phyloP scores from a whole-genome alignment of 2,113 vertebrate genomes.

The Neomonachus schauinslandi region DNA sequence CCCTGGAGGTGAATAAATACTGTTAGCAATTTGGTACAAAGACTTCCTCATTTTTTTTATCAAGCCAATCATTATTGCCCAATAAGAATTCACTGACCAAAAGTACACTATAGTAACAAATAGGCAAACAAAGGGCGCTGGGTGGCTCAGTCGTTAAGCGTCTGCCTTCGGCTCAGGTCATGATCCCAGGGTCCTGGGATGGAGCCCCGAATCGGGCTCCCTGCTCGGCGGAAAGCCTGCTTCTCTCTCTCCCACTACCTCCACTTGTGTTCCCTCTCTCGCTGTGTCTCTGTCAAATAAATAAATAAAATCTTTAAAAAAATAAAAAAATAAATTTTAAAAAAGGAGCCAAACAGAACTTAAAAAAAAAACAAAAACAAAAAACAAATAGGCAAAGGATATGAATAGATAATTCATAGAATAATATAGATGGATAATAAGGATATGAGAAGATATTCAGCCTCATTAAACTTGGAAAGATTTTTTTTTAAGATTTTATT shows the following conservation, averaged over 20 bases:
- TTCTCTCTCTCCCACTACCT: too few species aligned
- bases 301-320: too few species aligned
- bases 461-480: constrained; percentile 26
- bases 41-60: background rate
- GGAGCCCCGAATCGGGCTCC: too few species aligned
- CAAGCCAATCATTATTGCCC: background rate
- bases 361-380: too few species aligned
- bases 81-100: background rate
- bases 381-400: background rate
- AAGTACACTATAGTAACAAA: constrained; percentile 28
- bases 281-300: too few species aligned
- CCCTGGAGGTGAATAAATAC: background rate
- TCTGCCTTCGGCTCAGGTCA: too few species aligned
- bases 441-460: background rate
- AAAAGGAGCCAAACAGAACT: too few species aligned
- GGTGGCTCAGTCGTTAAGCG: too few species aligned
- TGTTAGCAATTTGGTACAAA: constrained; percentile 4
- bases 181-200: too few species aligned
- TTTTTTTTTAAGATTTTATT: background rate
- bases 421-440: background rate
- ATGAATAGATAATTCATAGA: constrained; percentile 6
- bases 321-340: too few species aligned
- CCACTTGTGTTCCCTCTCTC: too few species aligned
- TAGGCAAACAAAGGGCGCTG: background rate
- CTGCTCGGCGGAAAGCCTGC: too few species aligned